phyloP scores from a whole-genome alignment of 23 tunicate species.

The Pegea sp. region DNA sequence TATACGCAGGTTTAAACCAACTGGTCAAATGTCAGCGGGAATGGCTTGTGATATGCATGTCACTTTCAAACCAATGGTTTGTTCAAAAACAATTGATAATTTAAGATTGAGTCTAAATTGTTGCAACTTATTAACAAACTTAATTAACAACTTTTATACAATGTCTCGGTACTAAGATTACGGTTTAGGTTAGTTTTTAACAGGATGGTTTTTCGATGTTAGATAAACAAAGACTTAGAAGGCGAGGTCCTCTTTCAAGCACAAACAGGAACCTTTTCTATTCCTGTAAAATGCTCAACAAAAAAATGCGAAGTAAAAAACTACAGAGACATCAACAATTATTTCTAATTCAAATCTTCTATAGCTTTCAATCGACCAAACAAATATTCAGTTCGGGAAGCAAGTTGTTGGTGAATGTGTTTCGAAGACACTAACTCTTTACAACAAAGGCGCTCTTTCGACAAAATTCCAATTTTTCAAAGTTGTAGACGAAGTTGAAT shows the following conservation, averaged over 20 bases:
- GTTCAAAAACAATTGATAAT: too few species aligned
- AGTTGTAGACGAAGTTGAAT: too few species aligned
- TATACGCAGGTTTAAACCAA: conserved; percentile 75
- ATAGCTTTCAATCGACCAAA: conserved; percentile 50
- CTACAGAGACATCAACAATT: not conserved
- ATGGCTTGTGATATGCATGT: conserved; percentile 83
- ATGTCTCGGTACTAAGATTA: too few species aligned
- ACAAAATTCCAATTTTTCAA: too few species aligned
- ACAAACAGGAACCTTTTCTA: conserved; percentile 85
- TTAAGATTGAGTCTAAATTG: too few species aligned
- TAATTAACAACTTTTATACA: too few species aligned
- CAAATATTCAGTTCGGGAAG: conserved; percentile 39
- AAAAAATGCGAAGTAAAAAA: conserved; percentile 71
- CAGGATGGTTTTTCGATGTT: too few species aligned
- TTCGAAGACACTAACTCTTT: conserved; percentile 31
- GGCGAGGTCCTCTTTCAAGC: conserved; percentile 66
- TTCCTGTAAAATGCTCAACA: conserved; percentile 66
- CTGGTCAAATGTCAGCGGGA: conserved; percentile 96
- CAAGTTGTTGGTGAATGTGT: conserved; percentile 82
- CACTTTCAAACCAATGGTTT: conserved; percentile 86
- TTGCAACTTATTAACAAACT: too few species aligned
- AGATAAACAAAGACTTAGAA: conserved; percentile 67
- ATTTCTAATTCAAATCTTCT: not conserved
- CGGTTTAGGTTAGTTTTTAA: too few species aligned
- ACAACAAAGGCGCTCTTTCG: conserved; percentile 72